Conservation (phyloP, 2,888 invertebrate genomes). For the Drosophila koepferae region DNA sequence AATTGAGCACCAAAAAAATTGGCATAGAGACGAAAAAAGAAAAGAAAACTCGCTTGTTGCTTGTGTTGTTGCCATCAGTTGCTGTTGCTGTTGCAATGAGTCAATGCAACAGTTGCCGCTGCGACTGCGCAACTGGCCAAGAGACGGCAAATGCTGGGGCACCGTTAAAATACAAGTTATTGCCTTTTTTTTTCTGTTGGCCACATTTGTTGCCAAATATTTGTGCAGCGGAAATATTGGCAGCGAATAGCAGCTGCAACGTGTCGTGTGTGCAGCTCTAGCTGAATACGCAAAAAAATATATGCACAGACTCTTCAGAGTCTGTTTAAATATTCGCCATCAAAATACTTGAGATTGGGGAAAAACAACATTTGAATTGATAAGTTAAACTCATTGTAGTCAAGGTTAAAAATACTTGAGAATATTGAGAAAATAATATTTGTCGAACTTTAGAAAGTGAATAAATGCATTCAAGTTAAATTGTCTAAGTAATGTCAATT, state of each 20-base stretch:
- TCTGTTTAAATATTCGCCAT: constrained; percentile 10
- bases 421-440: constrained; percentile 4
- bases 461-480: background rate
- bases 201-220: constrained; percentile 63
- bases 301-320: constrained; percentile 13
- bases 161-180: constrained; percentile 14
- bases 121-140: constrained; percentile 56
- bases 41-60: constrained; percentile 31
- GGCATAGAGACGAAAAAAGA: background rate
- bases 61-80: constrained; percentile 34
- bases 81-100: constrained; percentile 53
- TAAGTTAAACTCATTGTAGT: constrained; percentile 11
- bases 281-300: constrained; percentile 22
- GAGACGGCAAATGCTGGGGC: constrained; percentile 38
- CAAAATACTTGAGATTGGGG: constrained; percentile 1
- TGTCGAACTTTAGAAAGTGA: background rate
- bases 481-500: too few species aligned
- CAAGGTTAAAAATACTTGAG: constrained; percentile 30
- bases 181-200: constrained; percentile 29
- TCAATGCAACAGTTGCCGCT: constrained; percentile 49
- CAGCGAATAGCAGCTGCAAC: constrained; percentile 26
- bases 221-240: constrained; percentile 63
- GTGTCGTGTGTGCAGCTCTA: constrained; percentile 12
- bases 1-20: constrained; percentile 21
- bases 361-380: constrained; percentile 13